Conservation (phyloP, 2,888 invertebrate genomes). For the Iselma pallidipennis region DNA sequence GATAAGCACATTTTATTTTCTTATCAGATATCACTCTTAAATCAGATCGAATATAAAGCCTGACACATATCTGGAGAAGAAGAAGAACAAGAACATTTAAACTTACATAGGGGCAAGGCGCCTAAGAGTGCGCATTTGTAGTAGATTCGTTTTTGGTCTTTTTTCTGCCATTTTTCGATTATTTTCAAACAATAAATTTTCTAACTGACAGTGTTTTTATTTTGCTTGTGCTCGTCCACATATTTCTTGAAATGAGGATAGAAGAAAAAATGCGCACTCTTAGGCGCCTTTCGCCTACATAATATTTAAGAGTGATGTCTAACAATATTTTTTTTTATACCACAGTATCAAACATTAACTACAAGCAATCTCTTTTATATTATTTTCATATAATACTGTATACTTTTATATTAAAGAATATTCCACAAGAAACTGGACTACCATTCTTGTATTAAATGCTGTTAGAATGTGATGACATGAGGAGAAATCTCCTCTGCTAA, state of each 20-base stretch:
- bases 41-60: neutral
- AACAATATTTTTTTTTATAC: constrained; percentile 8
- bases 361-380: constrained; percentile 9
- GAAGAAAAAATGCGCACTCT: no score
- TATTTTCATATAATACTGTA: constrained; percentile 5
- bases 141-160: no score
- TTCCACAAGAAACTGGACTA: no score
- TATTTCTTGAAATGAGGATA: no score
- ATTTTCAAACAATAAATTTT: no score
- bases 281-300: no score
- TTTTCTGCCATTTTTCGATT: no score
- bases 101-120: neutral
- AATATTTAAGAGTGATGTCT: no score
- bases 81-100: neutral
- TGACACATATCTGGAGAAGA: neutral
- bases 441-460: neutral
- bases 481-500: neutral
- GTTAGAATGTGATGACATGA: constrained; percentile 11
- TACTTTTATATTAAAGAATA: no score
- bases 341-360: constrained; percentile 20
- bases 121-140: no score
- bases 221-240: no score
- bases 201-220: no score
- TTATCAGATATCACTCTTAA: neutral
- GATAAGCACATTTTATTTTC: constrained; percentile 12